Evolutionary conservation across 2,888 invertebrate genomes (phyloP).

Genomic region (Volucella inanis): DNA sequence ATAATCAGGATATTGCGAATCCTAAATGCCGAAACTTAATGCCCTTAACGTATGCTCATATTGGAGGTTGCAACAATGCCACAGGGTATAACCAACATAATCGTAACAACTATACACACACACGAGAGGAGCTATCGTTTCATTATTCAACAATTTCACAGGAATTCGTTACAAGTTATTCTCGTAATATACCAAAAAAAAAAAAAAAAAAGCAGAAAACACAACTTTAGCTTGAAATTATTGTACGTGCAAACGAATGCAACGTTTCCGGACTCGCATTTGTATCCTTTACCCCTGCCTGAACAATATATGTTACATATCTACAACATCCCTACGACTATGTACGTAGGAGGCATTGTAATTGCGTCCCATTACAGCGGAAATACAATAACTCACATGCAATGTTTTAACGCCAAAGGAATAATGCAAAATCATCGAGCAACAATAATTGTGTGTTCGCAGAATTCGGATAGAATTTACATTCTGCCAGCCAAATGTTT

Average conservation of each 20-base stretch:
- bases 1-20: neutral
- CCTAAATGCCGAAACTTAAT: neutral
- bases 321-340: too few species aligned
- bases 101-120: too few species aligned
- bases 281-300: too few species aligned
- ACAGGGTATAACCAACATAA: neutral
- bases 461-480: slow-evolving; percentile 30
- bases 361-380: slow-evolving; percentile 13
- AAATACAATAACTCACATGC: slow-evolving; percentile 36
- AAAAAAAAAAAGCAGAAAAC: neutral
- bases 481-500: slow-evolving; percentile 23
- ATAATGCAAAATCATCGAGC: slow-evolving; percentile 38
- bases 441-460: slow-evolving; percentile 27
- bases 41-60: neutral
- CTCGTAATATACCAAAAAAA: neutral
- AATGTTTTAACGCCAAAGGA: slow-evolving; percentile 21
- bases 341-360: neutral
- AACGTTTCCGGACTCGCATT: neutral
- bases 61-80: neutral
- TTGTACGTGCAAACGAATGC: slow-evolving; percentile 9
- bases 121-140: neutral
- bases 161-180: slow-evolving; percentile 3
- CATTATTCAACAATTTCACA: slow-evolving; percentile 27
- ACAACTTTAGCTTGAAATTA: slow-evolving; percentile 19
- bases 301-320: too few species aligned